phyloP scores from a whole-genome alignment of 1,140 invertebrate species.

The Temnothorax curvispinosus region DNA sequence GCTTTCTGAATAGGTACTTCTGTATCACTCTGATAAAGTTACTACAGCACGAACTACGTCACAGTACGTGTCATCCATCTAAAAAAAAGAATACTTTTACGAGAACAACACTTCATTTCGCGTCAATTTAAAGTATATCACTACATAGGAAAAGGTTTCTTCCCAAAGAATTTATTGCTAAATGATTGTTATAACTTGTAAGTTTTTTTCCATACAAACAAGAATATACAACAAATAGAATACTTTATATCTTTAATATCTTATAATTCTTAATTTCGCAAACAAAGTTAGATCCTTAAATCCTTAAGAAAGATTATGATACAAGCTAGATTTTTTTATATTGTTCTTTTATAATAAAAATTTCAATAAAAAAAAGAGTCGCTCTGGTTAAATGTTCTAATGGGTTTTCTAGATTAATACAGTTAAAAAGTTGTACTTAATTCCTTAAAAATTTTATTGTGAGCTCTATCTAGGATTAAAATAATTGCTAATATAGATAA shows the following conservation, averaged over 20 bases:
- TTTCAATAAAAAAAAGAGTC: too few species aligned
- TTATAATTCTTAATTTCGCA: not conserved
- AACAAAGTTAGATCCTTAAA: not conserved
- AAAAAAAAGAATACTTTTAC: not conserved
- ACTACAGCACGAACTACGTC: not conserved
- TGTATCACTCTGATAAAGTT: not conserved
- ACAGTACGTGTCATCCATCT: not conserved
- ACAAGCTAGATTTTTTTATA: not conserved
- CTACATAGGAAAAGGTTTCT: not conserved
- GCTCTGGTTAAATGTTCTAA: too few species aligned
- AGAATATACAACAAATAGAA: not conserved
- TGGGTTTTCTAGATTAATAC: too few species aligned
- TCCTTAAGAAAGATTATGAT: not conserved
- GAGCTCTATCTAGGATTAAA: not conserved
- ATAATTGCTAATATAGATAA: not conserved
- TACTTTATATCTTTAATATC: not conserved
- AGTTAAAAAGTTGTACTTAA: too few species aligned
- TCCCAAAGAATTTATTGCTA: not conserved
- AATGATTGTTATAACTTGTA: not conserved
- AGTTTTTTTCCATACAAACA: not conserved
- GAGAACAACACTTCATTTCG: not conserved
- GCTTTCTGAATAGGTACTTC: not conserved
- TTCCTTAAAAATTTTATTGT: not conserved
- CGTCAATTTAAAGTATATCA: not conserved
- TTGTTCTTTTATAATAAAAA: too few species aligned